Evolutionary conservation across 2,888 invertebrate species (phyloP).

Genomic region (Periphyllus acericola): DNA sequence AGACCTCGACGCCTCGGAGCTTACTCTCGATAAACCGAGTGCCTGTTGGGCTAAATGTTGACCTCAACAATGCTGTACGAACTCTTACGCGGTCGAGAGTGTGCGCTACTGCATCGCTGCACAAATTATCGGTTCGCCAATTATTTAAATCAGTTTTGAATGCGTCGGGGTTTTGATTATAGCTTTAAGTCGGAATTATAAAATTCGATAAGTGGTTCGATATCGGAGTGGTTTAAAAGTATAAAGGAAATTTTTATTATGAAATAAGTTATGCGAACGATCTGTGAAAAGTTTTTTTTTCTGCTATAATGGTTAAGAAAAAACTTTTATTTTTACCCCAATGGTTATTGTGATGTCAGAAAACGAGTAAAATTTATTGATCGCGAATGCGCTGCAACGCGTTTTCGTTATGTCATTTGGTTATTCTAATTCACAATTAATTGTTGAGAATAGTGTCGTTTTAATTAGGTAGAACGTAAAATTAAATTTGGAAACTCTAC

Average conservation of each 20-base stretch:
- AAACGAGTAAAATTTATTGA: not conserved
- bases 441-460: not conserved
- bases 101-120: not conserved
- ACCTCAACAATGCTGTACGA: not conserved
- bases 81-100: not conserved
- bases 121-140: not conserved
- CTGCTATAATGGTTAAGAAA: not conserved
- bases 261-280: too few relatives aligned
- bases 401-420: not conserved
- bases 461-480: not conserved
- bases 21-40: not conserved
- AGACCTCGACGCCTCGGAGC: not conserved
- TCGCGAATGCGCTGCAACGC: not conserved
- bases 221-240: not conserved
- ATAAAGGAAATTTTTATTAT: too few relatives aligned
- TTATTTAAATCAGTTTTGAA: conserved; percentile 33
- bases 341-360: not conserved
- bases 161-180: not conserved
- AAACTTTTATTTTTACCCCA: not conserved
- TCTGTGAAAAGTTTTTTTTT: not conserved
- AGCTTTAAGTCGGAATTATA: not conserved
- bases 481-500: not conserved
- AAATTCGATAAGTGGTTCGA: not conserved
- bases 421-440: not conserved
- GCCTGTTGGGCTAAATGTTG: not conserved